A percentile compares a stretch with the other conserved stretches of the same genome.
phyloP scores from a whole-genome alignment of 2,888 invertebrate species.

The Harpalus rufipes region DNA sequence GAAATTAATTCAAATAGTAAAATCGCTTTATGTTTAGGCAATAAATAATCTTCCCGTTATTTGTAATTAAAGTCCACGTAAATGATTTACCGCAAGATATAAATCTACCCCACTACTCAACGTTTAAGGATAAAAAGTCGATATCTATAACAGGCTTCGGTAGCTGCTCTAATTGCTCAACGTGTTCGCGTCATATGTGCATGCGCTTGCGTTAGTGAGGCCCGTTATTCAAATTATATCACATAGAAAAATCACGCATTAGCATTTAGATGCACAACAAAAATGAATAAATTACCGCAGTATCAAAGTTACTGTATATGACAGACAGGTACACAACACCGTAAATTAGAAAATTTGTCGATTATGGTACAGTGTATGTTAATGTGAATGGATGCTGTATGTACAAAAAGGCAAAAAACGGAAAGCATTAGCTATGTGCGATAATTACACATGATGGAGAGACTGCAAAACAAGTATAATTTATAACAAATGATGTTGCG shows the following conservation, averaged over 20 bases:
- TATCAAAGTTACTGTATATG: background rate
- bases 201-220: background rate
- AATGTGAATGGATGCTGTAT: background rate
- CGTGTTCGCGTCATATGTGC: constrained; percentile 6
- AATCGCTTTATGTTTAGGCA: background rate
- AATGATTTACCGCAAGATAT: constrained; percentile 47
- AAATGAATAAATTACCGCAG: background rate
- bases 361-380: background rate
- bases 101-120: constrained; percentile 22
- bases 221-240: background rate
- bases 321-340: background rate
- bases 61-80: constrained; percentile 33
- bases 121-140: constrained; percentile 15
- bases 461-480: background rate
- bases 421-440: background rate
- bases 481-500: too few species aligned
- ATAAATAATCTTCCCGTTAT: constrained; percentile 49
- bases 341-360: background rate
- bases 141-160: constrained; percentile 2
- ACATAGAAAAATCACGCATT: background rate
- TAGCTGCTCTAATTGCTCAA: constrained; percentile 13
- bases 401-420: background rate
- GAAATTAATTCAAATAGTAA: background rate
- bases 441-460: background rate
- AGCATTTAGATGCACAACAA: background rate